Conservation (phyloP, 2,888 invertebrate genomes). For the Vandiemenella viatica region DNA sequence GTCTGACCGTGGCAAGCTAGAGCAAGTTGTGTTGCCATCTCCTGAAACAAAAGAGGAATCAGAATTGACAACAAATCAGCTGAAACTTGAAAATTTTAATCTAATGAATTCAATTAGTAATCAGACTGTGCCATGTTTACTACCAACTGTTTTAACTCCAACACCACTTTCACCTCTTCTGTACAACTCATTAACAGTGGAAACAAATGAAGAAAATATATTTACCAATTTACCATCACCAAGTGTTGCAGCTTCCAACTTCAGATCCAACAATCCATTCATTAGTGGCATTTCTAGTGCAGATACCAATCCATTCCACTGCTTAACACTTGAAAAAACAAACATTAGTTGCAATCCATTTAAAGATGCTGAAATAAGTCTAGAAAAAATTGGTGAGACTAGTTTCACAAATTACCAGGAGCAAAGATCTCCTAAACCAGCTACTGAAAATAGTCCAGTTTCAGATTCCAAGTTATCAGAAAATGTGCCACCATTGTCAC, state of each 20-base stretch:
- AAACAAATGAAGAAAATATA: background rate
- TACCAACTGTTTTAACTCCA: conserved; percentile 4
- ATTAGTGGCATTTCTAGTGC: conserved; percentile 6
- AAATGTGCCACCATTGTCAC: no score
- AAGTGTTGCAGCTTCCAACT: background rate
- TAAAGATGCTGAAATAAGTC: conserved; percentile 1
- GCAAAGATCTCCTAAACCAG: no score
- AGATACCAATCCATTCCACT: conserved; percentile 13
- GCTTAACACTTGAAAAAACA: conserved; percentile 3
- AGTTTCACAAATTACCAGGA: no score
- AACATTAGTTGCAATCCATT: conserved; percentile 4
- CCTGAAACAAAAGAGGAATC: background rate
- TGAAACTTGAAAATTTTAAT: background rate
- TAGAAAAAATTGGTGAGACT: no score
- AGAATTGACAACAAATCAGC: no score
- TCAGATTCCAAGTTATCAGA: no score
- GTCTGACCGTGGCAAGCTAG: conserved; percentile 35
- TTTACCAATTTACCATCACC: background rate
- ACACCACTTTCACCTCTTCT: background rate
- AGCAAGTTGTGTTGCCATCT: conserved; percentile 23
- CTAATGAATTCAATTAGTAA: conserved; percentile 2
- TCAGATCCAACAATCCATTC: conserved; percentile 14
- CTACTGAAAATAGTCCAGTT: no score
- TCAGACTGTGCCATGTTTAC: conserved; percentile 3
- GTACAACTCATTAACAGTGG: background rate